Evolutionary conservation across 2,888 invertebrate species (phyloP), one percentile per base, ranked within the genome.

Genomic region (Rhagonycha fulva): DNA sequence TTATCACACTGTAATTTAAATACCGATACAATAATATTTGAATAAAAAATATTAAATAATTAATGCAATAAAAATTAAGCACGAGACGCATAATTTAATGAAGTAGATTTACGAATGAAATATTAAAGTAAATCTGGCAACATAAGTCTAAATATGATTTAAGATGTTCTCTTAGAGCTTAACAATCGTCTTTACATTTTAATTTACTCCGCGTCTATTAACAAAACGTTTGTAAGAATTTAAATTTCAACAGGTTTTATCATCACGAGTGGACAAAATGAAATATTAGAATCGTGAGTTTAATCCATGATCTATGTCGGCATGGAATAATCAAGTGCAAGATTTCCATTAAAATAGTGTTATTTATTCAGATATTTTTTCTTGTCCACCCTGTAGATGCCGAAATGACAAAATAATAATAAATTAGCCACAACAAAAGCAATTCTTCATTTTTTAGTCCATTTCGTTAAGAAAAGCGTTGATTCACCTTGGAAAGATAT

Each of bases 131-230:
- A 73, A 69, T 72, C 71, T 70, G 60, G 69, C 70, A 67, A 71
- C 68, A 23, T 32, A 61, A 71, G 67, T 75, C 72, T 72, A 72
- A 76, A 76, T 76, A 76, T 68, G 75, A 76, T 72, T 76, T 76
- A 76, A 71, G 71, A 30, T 14, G 23, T 67, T 47, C 60, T 72
- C 24, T 68, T 69, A 30, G 67, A 24, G 68, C 32, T 70, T 73
- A 73, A 75, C 61, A 69, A 66, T 71, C 76, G 74, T 62, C 74
- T 76, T 76, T 74, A 76, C 76, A 32, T 76, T 76, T 76, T 76
- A 76, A 76, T 76, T 76, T 76, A 74, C 76, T 74, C 62, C 68
- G 71, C 62, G 68, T 74, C 76, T 74, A 76, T 76, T 76, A 76
- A 76, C 73, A 73, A 61, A 67, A 30, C 67, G 66, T 73, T 75